phyloP scores from a whole-genome alignment of 2,888 invertebrate genomes.

The Nasonovia ribisnigri region DNA sequence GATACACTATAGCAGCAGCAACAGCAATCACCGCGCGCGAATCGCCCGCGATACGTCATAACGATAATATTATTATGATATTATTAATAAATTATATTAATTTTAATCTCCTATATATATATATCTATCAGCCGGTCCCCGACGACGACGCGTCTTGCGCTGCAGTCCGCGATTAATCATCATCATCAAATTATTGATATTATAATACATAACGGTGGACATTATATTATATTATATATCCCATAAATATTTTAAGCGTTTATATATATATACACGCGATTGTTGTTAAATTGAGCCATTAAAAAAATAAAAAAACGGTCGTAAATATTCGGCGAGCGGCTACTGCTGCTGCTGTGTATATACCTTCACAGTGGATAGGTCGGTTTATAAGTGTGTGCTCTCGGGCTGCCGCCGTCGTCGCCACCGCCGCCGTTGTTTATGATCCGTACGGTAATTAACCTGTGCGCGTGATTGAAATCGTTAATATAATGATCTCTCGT shows the following conservation, averaged over 20 bases:
- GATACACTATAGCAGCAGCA: too few species aligned
- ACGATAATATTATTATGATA: too few species aligned
- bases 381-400: conserved; percentile 35
- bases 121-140: not conserved
- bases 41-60: not conserved
- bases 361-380: conserved; percentile 4
- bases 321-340: conserved; percentile 61
- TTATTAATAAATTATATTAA: not conserved
- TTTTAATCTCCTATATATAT: not conserved
- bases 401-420: conserved; percentile 42
- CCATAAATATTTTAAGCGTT: not conserved
- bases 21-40: not conserved
- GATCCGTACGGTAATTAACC: conserved; percentile 60
- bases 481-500: conserved; percentile 53
- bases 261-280: not conserved
- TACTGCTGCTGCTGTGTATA: not conserved
- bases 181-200: not conserved
- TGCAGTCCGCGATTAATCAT: not conserved
- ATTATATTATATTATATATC: not conserved
- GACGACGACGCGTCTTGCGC: not conserved
- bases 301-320: conserved; percentile 53
- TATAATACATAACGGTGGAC: not conserved
- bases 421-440: conserved; percentile 52
- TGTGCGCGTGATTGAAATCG: conserved; percentile 61
- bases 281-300: conserved; percentile 59